Conservation (phyloP, 1,140 invertebrate genomes). For the Formica exsecta region DNA sequence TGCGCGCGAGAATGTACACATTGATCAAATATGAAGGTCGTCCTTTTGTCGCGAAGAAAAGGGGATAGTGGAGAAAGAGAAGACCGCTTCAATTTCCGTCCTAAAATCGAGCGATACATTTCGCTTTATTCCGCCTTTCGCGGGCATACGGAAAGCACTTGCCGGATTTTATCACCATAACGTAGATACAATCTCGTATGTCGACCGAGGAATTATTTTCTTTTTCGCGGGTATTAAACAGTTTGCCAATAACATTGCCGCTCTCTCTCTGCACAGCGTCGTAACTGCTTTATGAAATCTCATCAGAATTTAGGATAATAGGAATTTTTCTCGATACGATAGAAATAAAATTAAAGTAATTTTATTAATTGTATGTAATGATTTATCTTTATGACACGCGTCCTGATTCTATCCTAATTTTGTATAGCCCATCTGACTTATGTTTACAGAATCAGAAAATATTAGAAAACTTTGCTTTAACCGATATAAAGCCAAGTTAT, state of each 20-base stretch:
- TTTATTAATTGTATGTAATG: too few relatives aligned
- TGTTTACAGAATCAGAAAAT: not conserved
- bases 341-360: constrained; percentile 2
- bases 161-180: constrained; percentile 11
- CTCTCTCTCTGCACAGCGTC: not conserved
- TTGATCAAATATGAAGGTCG: constrained; percentile 9
- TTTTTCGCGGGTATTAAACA: not conserved
- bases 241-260: not conserved
- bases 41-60: constrained; percentile 27
- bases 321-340: constrained; percentile 3
- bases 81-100: constrained; percentile 47
- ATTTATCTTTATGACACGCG: too few relatives aligned
- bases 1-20: not conserved
- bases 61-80: not conserved
- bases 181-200: constrained; percentile 15
- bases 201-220: constrained; percentile 28
- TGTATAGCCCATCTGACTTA: too few relatives aligned
- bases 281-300: constrained; percentile 29
- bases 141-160: not conserved
- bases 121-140: constrained; percentile 42
- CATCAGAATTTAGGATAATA: constrained; percentile 34
- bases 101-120: constrained; percentile 57
- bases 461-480: too few relatives aligned
- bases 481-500: too few relatives aligned
- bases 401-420: too few relatives aligned